Evolutionary conservation across 2,888 invertebrate genomes (phyloP), one percentile per base, ranked within the genome.

Genomic region (Linnaemya vulpina): DNA sequence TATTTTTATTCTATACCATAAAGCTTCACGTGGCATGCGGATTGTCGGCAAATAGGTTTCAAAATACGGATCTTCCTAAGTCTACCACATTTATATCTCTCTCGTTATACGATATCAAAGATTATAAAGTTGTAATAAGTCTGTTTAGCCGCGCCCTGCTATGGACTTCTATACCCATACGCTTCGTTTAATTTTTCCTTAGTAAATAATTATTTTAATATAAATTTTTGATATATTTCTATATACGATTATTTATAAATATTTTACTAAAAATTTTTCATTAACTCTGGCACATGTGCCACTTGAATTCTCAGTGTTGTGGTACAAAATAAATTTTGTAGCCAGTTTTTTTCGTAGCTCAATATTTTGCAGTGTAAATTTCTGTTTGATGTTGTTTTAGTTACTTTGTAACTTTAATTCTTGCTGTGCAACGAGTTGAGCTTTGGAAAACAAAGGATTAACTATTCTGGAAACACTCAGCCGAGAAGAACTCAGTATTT

Each of bases 401-500:
- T 55, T 40, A 70, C 74, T 77, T 81, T 82, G 85, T 85, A 85
- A 75, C 84, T 84, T 84, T 58, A 84, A 85, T 78, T 85, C 85
- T 82, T 82, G 85, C 85, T 85, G 85, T 75, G 78, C 46, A 70
- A 68, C 51, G 84, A 81, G 55, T 84, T 63, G 67, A 81, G 81
- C 82, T 82, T 82, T 82, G 30, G 49, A 78, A 78, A 85, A 85
- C 85, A 85, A 85, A 85, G 85, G 85, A 85, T 85, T 85, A 82
- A 82, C 85, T 74, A 84, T 82, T 79, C 74, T 75, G 60, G 81
- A 71, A 82, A 71, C 35, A 75, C 62, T n/a, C 55, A 58, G 62
- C 30, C 63, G 46, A 51, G 35, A 76, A 71, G 80, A 68, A 68
- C 43, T 55, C 43, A 55, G 15, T 60, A 38, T 70, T 76, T 65